A percentile compares a stretch with the other conserved stretches of the same genome.
Conservation (phyloP, 2,113 vertebrate genomes). For the Oreotragus oreotragus region DNA sequence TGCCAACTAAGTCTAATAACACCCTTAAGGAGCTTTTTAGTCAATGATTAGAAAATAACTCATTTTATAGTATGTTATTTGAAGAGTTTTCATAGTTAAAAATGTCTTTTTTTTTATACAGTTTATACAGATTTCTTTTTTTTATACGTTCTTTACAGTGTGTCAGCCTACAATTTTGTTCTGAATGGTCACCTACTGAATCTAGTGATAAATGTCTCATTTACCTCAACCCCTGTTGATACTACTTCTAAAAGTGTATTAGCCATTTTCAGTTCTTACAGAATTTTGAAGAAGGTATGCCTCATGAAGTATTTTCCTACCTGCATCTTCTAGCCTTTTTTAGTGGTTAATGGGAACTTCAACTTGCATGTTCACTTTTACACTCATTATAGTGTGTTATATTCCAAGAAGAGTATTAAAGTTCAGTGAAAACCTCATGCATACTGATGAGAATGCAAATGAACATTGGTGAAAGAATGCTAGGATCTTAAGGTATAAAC, state of each 20-base stretch:
- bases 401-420: slow-evolving; percentile 89
- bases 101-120: not conserved
- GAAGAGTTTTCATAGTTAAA: slow-evolving; percentile 33
- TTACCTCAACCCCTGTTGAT: slow-evolving; percentile 42
- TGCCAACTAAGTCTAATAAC: not conserved
- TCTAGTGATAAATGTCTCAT: slow-evolving; percentile 58
- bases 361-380: slow-evolving; percentile 90
- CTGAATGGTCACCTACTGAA: slow-evolving; percentile 55
- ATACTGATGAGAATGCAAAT: slow-evolving; percentile 92
- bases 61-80: slow-evolving; percentile 1
- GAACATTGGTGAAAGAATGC: slow-evolving; percentile 82
- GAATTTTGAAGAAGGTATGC: slow-evolving; percentile 56
- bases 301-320: slow-evolving; percentile 67
- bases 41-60: slow-evolving; percentile 4
- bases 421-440: slow-evolving; percentile 91
- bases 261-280: slow-evolving; percentile 55
- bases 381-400: slow-evolving; percentile 86
- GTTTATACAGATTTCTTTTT: not conserved
- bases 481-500: slow-evolving; percentile 80
- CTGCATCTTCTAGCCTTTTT: slow-evolving; percentile 55
- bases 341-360: slow-evolving; percentile 89
- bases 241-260: slow-evolving; percentile 58
- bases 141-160: not conserved
- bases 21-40: not conserved
- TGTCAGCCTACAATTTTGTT: slow-evolving; percentile 59